phyloP scores from a whole-genome alignment of 1,140 invertebrate species.

The Frieseomelitta varia region DNA sequence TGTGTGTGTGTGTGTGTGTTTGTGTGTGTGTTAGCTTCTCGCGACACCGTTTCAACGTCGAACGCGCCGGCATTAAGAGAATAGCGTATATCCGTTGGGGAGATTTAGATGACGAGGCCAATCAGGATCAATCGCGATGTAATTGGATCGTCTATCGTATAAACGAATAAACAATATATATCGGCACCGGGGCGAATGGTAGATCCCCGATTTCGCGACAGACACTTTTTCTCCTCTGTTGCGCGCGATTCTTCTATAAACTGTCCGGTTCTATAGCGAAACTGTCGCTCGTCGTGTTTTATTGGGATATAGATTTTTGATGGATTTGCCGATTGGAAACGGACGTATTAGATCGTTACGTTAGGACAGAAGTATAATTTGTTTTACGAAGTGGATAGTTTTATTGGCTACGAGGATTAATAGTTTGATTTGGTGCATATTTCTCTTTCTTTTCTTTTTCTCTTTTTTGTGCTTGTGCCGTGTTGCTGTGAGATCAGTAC shows the following conservation, averaged over 20 bases:
- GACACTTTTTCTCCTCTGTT: not conserved
- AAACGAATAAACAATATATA: conserved; percentile 51
- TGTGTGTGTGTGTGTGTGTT: too few relatives aligned
- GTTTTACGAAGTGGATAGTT: not conserved
- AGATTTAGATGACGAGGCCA: conserved; percentile 70
- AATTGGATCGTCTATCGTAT: conserved; percentile 41
- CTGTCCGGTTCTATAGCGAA: not conserved
- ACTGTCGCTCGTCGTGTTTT: not conserved
- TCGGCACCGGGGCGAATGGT: not conserved
- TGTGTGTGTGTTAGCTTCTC: too few relatives aligned
- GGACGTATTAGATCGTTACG: not conserved
- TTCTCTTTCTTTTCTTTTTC: too few relatives aligned
- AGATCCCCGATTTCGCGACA: conserved; percentile 1
- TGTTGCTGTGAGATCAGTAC: too few relatives aligned
- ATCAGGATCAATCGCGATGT: conserved; percentile 41
- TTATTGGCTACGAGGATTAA: not conserved
- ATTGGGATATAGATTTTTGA: not conserved
- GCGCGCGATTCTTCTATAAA: not conserved
- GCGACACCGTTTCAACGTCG: conserved; percentile 1
- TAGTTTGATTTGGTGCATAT: too few relatives aligned
- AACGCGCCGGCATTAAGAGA: conserved; percentile 68
- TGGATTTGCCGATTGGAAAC: not conserved
- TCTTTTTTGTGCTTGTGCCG: too few relatives aligned
- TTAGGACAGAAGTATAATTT: not conserved
- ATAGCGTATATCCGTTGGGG: conserved; percentile 78